Base-by-base conservation (phyloP, 2,113 vertebrate genomes). In the Acanthochromis polyacanthus region DNA sequence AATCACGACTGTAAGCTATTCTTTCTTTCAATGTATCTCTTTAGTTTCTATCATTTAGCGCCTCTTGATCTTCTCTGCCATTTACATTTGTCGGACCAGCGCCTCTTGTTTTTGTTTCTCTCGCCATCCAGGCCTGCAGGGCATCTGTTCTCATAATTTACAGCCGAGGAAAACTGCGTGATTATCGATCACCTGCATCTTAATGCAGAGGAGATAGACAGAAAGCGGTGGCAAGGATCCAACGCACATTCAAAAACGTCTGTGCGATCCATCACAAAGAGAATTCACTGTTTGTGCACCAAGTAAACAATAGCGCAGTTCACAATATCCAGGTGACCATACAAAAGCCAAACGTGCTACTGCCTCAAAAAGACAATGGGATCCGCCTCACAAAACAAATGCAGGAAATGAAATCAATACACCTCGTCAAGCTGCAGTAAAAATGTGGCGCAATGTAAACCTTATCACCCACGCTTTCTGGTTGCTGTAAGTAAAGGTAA, bases 1-100 rank as follows among this genome's bases (percentile, higher is more conserved):
- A 83, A 89, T 91, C 83, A 83, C 62, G 17, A 66, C 72, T 83
- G 90, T 83, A 69, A 81, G 57, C 53, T 38, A 56, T 61, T 69
- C 58, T 80, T 32, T 68, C 36, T 69, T 68, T 69, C 43, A 20
- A 9, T 2, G 11, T 48, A 25, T 60, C 32, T 51, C 53, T 80
- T 70, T 20, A 19, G 32, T 55, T 55, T 71, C 52, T 38, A 38
- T 9, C 30, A 10, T 72, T 78, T 75, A 62, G 58, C n/a, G 58
- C 23, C 17, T 60, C 62, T 61, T 14, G 15, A 19, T 32, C 19
- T 55, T 40, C 50, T 61, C 75, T 48, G 25, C 22, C 14, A 5
- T 90, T 73, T 81, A 77, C 81, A 79, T 73, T 76, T 70, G 77
- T 84, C 80, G 77, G 20, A 48, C 46, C 48, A 16, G 57, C 19